A percentile compares a stretch with the other conserved stretches of the same genome.
phyloP scores from a whole-genome alignment of 2,113 vertebrate species.

The Pachyramphus minor region DNA sequence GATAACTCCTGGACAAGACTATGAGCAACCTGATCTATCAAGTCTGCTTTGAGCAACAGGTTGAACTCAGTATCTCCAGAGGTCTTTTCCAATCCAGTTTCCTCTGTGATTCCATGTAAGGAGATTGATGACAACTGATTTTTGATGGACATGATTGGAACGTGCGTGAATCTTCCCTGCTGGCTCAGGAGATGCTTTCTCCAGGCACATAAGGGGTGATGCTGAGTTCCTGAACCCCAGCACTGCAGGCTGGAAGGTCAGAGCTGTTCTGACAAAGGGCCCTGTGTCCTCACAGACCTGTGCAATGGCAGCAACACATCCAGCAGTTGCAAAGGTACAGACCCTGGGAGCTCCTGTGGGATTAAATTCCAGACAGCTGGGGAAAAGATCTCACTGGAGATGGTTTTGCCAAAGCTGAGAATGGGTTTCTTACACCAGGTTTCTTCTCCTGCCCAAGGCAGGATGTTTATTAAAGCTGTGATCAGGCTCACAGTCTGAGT shows the following conservation, averaged over 20 bases:
- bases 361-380: background rate
- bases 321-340: background rate
- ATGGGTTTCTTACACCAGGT: background rate
- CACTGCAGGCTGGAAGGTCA: background rate
- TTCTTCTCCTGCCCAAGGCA: background rate
- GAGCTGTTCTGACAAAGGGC: background rate
- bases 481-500: background rate
- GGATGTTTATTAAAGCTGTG: background rate
- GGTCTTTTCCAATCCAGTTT: background rate
- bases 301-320: accelerated
- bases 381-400: background rate
- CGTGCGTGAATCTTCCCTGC: background rate
- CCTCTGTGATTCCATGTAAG: background rate
- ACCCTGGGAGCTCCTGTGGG: background rate
- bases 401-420: background rate
- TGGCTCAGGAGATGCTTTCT: background rate
- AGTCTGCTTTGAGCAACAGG: background rate
- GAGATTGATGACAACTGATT: background rate
- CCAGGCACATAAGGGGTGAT: background rate
- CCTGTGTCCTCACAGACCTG: accelerated
- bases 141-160: background rate
- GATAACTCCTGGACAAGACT: background rate
- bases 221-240: background rate
- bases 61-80: background rate
- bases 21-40: background rate